phyloP scores from a whole-genome alignment of 1,140 invertebrate species.

The Tetranychus urticae region DNA sequence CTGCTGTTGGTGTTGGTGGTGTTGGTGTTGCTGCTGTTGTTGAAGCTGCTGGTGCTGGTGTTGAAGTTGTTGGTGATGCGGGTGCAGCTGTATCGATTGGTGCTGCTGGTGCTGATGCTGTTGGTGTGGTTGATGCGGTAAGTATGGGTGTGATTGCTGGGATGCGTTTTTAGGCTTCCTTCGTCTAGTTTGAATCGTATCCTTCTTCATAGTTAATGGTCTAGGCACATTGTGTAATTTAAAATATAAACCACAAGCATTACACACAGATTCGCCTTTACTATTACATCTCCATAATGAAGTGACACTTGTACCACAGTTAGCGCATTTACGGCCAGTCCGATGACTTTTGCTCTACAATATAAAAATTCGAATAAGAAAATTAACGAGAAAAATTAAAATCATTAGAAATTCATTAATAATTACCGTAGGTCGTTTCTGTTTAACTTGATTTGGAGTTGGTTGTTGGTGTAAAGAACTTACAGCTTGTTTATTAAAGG shows the following conservation, averaged over 20 bases:
- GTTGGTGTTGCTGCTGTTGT: no score
- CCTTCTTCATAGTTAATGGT: constrained; percentile 26
- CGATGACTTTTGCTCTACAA: constrained; percentile 2
- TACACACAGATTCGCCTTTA: constrained; percentile 88
- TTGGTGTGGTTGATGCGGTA: no score
- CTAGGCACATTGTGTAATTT: constrained; percentile 65
- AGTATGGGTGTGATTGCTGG: background rate
- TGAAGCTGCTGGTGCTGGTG: no score
- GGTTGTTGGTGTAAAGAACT: no score
- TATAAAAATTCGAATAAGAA: background rate
- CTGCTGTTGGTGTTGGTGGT: no score
- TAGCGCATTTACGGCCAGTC: constrained; percentile 31
- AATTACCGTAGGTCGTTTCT: no score
- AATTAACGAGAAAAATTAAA: background rate
- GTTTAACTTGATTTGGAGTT: no score
- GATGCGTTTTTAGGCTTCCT: constrained; percentile 15
- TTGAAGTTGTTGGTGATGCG: no score
- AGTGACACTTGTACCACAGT: constrained; percentile 80
- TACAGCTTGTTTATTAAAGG: no score
- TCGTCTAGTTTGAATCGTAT: constrained; percentile 25
- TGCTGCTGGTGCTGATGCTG: no score
- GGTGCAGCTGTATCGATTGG: no score
- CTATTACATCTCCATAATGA: constrained; percentile 90
- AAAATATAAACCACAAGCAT: constrained; percentile 91
- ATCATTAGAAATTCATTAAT: background rate